These are phyloP conservation scores for Cynopterus brachyotis DNA, from an alignment of 2,113 vertebrate species.

Conservation along the genomic window DNA sequence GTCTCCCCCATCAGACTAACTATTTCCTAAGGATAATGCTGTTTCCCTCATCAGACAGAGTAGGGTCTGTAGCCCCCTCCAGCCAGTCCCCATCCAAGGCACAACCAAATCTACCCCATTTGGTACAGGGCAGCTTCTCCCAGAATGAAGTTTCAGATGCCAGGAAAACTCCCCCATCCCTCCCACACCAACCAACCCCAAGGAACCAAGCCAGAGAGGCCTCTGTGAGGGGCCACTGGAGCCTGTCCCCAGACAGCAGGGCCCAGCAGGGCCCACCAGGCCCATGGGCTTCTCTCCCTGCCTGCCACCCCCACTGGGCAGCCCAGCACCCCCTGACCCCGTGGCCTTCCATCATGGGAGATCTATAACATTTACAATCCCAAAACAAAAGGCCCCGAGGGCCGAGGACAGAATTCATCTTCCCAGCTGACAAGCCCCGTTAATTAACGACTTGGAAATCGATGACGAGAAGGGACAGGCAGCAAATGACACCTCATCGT, in stretches of 20 bases:
- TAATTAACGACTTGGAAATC: constrained; percentile 91
- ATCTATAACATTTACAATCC: constrained; percentile 90
- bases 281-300: constrained; percentile 27
- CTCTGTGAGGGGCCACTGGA: not conserved
- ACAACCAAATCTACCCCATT: not conserved
- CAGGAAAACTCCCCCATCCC: not conserved
- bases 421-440: constrained; percentile 87
- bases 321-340: constrained; percentile 84
- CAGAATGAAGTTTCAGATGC: not conserved
- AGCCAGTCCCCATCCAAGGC: not conserved
- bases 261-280: not conserved
- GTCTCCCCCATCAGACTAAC: not conserved
- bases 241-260: not conserved
- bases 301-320: constrained; percentile 74
- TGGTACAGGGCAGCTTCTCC: not conserved
- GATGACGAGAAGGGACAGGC: constrained; percentile 88
- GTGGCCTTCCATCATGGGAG: constrained; percentile 85
- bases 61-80: not conserved
- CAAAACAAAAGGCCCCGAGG: constrained; percentile 86
- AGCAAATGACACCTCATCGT: constrained; percentile 87
- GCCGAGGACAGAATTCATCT: constrained; percentile 86
- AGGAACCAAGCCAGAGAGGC: not conserved
- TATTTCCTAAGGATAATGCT: not conserved
- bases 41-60: not conserved
- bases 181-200: not conserved